Evolutionary conservation across 2,113 vertebrate species (phyloP).

Genomic region (Platysternon megacephalum): DNA sequence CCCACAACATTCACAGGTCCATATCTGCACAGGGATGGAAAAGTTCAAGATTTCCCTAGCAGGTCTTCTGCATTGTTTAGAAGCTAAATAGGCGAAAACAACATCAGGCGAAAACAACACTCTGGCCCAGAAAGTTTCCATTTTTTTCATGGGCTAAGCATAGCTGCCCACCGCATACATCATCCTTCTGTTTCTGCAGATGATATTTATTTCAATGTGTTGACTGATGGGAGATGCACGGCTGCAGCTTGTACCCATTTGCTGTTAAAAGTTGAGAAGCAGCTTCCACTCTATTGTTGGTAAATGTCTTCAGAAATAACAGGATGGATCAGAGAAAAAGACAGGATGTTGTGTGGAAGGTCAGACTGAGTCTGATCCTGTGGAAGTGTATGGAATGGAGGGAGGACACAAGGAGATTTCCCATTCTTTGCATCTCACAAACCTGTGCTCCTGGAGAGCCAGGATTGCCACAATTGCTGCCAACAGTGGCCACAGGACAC

Average conservation of each 20-base stretch:
- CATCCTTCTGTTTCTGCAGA: neutral
- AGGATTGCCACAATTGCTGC: neutral
- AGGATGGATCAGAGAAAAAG: neutral
- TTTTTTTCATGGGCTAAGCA: neutral
- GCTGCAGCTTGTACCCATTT: neutral
- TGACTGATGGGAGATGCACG: fast-evolving
- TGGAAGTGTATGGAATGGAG: neutral
- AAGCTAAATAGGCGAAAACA: fast-evolving
- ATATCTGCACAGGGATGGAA: neutral
- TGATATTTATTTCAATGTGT: neutral
- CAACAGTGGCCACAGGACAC: neutral
- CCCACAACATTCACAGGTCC: neutral
- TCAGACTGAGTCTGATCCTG: neutral
- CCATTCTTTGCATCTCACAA: neutral
- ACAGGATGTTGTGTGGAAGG: neutral
- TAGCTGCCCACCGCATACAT: neutral
- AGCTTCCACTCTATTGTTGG: neutral
- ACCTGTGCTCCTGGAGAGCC: neutral
- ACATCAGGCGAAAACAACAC: fast-evolving
- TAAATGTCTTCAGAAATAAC: conserved; percentile 28
- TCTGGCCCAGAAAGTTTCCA: neutral
- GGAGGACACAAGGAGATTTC: neutral
- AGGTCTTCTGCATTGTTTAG: neutral
- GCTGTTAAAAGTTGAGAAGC: neutral
- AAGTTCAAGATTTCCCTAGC: neutral